phyloP scores from a whole-genome alignment of 2,797 vertebrate genomes.

The Menidia menidia region DNA sequence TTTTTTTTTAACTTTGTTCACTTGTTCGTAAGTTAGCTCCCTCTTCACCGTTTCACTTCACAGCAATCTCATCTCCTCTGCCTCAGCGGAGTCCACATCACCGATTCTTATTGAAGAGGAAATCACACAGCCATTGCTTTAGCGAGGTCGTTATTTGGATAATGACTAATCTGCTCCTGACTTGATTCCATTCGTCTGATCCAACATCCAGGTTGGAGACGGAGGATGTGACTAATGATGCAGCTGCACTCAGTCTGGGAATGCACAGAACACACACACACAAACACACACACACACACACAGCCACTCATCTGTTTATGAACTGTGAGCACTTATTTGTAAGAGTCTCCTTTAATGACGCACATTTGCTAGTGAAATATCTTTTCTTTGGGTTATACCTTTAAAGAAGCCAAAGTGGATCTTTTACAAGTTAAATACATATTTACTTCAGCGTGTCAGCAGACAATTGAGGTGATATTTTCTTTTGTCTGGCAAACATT shows the following conservation, averaged over 20 bases:
- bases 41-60: conserved; percentile 57
- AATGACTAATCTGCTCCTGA: conserved; percentile 74
- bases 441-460: not conserved
- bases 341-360: conserved; percentile 27
- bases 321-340: conserved; percentile 34
- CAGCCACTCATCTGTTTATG: conserved; percentile 42
- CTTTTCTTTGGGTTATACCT: not conserved
- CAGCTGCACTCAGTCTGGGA: conserved; percentile 58
- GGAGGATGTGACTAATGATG: conserved; percentile 75
- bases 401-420: not conserved
- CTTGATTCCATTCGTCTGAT: conserved; percentile 71
- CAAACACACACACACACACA: conserved; percentile 16
- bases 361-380: conserved; percentile 27
- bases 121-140: conserved; percentile 60
- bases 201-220: conserved; percentile 67
- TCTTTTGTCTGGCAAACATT: not conserved
- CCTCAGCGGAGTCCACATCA: conserved; percentile 69
- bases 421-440: not conserved
- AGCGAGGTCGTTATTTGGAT: conserved; percentile 72
- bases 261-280: conserved; percentile 27
- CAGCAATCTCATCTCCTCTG: conserved; percentile 68
- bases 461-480: not conserved
- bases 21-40: conserved; percentile 53
- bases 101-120: conserved; percentile 77
- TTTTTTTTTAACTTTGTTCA: conserved; percentile 14